Conservation (phyloP, 1,140 invertebrate species). For the Tetramorium alpestre region DNA sequence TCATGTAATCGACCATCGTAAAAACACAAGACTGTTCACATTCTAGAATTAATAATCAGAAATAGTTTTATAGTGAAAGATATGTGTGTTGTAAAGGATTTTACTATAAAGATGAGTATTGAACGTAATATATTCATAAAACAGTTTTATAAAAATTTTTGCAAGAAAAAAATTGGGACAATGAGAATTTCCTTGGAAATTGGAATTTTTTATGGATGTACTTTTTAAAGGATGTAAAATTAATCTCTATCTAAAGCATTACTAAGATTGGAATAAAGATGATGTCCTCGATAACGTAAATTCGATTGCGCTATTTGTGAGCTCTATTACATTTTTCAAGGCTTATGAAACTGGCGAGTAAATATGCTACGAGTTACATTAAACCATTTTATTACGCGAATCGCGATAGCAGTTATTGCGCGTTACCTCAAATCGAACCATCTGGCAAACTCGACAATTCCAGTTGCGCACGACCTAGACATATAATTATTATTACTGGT, state of each 20-base stretch:
- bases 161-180: neutral
- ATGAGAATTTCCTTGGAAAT: neutral
- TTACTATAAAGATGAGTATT: neutral
- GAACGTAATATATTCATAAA: neutral
- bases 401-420: constrained; percentile 26
- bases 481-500: constrained; percentile 60
- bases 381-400: constrained; percentile 35
- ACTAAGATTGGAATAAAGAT: neutral
- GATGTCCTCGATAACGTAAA: constrained; percentile 1
- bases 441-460: constrained; percentile 46
- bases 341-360: neutral
- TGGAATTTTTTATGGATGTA: neutral
- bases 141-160: neutral
- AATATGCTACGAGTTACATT: neutral
- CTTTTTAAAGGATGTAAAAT: neutral
- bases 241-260: neutral
- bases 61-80: neutral
- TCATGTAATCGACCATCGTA: neutral
- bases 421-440: neutral
- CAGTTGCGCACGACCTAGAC: constrained; percentile 36
- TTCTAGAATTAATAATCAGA: neutral
- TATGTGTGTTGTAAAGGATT: neutral
- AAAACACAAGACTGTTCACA: neutral
- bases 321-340: neutral
- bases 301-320: constrained; percentile 6